These are phyloP conservation scores for Pterostichus niger DNA, from an alignment of 2,888 invertebrate genomes.

Conservation along the genomic window DNA sequence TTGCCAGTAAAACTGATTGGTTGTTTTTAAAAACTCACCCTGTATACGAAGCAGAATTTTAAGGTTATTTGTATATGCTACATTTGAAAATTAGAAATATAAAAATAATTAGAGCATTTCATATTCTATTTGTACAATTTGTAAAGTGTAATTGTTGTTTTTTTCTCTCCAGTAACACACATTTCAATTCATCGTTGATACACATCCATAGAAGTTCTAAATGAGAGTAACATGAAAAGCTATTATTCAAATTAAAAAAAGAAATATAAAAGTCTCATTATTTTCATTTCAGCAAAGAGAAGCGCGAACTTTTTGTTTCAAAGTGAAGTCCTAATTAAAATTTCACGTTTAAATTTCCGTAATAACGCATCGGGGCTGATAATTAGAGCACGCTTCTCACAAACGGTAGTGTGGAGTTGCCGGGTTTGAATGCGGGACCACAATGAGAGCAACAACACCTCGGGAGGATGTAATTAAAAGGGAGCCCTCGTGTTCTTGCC, in stretches of 20 bases:
- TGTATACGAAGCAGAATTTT: no score
- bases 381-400: constrained; percentile 20
- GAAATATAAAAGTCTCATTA: constrained; percentile 54
- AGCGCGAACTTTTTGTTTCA: constrained; percentile 39
- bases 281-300: constrained; percentile 34
- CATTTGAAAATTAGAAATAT: no score
- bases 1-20: no score
- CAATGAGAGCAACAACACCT: constrained; percentile 42
- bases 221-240: constrained; percentile 47
- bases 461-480: constrained; percentile 45
- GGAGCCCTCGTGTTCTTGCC: not conserved
- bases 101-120: no score
- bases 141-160: constrained; percentile 36
- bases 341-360: constrained; percentile 53
- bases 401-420: not conserved
- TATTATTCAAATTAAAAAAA: constrained; percentile 52
- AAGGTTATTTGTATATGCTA: no score
- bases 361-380: constrained; percentile 24
- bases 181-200: constrained; percentile 14
- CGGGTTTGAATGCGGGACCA: constrained; percentile 32
- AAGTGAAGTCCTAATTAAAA: constrained; percentile 42
- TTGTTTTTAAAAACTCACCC: no score
- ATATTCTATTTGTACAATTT: not conserved
- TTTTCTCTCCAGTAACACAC: constrained; percentile 10
- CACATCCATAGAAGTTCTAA: not conserved